A percentile compares a stretch with the other conserved stretches of the same genome.
These are phyloP conservation scores for Mus minutoides DNA, from an alignment of 2,797 vertebrate genomes.

Conservation along the genomic window DNA sequence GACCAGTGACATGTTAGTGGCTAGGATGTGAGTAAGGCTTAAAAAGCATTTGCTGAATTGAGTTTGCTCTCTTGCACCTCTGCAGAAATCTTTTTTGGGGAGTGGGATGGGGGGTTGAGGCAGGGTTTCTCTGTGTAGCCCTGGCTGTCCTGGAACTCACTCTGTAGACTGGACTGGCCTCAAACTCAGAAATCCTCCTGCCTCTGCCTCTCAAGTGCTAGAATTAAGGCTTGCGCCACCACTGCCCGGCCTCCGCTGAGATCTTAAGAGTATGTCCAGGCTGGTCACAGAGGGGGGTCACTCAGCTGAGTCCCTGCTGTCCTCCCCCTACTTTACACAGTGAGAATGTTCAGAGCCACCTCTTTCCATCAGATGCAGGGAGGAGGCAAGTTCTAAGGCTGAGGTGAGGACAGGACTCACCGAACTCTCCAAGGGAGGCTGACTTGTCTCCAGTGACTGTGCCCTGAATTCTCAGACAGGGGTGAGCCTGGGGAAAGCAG, in stretches of 20 bases:
- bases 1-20: not conserved
- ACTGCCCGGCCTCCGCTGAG: not conserved
- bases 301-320: not conserved
- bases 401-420: constrained; percentile 48
- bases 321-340: not conserved
- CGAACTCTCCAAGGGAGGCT: not conserved
- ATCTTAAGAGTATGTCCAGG: not conserved
- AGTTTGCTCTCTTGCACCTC: not conserved
- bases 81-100: not conserved
- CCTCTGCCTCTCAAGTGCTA: too few species aligned
- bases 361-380: not conserved
- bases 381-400: not conserved
- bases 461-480: constrained; percentile 87
- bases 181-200: too few species aligned
- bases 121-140: too few species aligned
- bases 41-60: not conserved
- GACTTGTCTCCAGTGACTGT: constrained; percentile 69
- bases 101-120: too few species aligned
- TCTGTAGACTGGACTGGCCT: too few species aligned
- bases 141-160: too few species aligned
- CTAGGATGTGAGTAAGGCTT: not conserved
- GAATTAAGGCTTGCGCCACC: too few species aligned
- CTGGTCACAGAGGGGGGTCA: not conserved
- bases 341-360: not conserved
- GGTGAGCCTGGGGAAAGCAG: constrained; percentile 84